These are phyloP conservation scores for Serranus cabrilla DNA, from an alignment of 2,797 vertebrate species.

Conservation along the genomic window DNA sequence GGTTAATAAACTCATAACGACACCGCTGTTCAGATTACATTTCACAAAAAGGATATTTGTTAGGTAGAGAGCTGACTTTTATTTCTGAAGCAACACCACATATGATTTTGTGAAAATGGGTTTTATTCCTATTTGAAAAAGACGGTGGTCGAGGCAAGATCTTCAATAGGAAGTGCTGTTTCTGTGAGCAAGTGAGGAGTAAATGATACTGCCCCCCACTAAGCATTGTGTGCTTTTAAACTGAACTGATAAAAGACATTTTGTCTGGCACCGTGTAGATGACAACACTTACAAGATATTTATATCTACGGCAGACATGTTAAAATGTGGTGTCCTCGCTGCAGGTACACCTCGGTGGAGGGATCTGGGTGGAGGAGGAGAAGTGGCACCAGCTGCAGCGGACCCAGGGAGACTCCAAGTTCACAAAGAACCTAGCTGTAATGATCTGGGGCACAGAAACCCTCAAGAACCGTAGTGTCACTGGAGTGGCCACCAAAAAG, in stretches of 20 bases:
- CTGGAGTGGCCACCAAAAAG: conserved; percentile 99
- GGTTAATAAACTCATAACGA: too few species aligned
- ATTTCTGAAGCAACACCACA: too few species aligned
- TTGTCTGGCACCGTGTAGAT: background rate
- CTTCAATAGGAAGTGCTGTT: background rate
- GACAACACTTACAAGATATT: background rate
- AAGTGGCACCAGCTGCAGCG: conserved; percentile 99
- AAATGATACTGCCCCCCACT: background rate
- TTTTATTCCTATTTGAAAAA: too few species aligned
- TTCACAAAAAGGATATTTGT: too few species aligned
- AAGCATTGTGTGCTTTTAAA: conserved; percentile 1
- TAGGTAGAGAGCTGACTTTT: too few species aligned
- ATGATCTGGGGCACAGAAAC: conserved; percentile 99
- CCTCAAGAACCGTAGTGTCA: conserved; percentile 98
- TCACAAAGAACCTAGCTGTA: conserved; percentile 99
- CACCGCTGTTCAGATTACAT: too few species aligned
- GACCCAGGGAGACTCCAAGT: conserved; percentile 99
- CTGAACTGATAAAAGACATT: background rate
- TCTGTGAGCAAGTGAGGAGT: background rate
- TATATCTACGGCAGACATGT: background rate
- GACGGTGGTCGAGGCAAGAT: too few species aligned
- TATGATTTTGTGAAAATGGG: too few species aligned
- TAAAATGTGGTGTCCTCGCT: background rate
- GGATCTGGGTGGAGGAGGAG: conserved; percentile 99
- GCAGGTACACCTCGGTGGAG: conserved; percentile 97